Base-by-base conservation (phyloP, 2,888 invertebrate genomes). In the Hetaerina titia region DNA sequence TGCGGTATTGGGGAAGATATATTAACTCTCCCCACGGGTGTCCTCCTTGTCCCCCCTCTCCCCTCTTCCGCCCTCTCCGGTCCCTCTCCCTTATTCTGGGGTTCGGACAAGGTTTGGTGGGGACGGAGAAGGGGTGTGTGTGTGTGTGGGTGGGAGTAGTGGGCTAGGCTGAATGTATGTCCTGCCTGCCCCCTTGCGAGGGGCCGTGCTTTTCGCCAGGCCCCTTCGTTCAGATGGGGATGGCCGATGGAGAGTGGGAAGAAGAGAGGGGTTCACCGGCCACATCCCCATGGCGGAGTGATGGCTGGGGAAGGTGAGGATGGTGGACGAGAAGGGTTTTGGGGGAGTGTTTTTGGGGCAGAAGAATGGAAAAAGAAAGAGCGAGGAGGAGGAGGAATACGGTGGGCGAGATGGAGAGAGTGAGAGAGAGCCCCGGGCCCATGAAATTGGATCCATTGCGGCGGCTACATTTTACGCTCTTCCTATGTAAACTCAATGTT, bases 1-100 rank as follows among this genome's bases (percentile, higher is more conserved):
- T 31, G 31, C 31, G 81, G 25, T 81, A 81, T 31, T 31, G 81
- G 81, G 81, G 22, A 31, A 81, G 81, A 81, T 81, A 81, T 81
- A 31, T 81, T 81, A 81, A 81, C 81, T 81, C 81, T 81, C 81
- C 81, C 81, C 81, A 81, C 9, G 81, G 81, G 81, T 81, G 81
- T 15, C 60, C 60, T 60, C 60, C 60, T 17, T 6, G 13, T 6
- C 81, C 81, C n/a, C 74, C 17, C 6, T 69, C 7, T n/a, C 69
- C 22, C 69, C n/a, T 22, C 22, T n/a, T n/a, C 22, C 11, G 9
- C 17, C 17, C 17, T 60, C 11, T 15, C 60, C 60, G 13, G 1
- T 17, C 60, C 60, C 60, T 15, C 22, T 31, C 31, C 31, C 25
- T 13, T 8, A 2, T 31, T 81, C 81, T 31, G 81, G 69, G 81